Evolutionary conservation across 2,797 vertebrate species (phyloP), one percentile per base, ranked within the genome.

Genomic region (Zalophus californianus): DNA sequence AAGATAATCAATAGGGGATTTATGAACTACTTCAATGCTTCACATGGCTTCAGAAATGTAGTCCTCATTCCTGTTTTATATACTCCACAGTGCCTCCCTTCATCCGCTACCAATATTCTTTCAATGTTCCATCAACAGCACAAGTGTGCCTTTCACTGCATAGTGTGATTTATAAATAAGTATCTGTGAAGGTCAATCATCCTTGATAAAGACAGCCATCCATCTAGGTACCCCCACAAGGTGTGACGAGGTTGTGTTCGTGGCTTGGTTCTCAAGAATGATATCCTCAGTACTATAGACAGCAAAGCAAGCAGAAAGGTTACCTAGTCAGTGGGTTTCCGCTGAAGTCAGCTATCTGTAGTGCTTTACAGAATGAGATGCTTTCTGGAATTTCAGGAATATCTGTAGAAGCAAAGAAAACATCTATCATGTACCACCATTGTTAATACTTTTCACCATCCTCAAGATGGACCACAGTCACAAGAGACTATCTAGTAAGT

Each of bases 311-410:
- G n/a, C n/a, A 86, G 25, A 38, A 96, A 96, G 21, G 27, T 98
- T 99, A 99, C 99, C 99, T 99, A 97, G 99, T 99, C 98, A 99
- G 98, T 95, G 99, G 99, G 99, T 99, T 99, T 97, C 99, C 99
- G 98, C 99, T 99, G 98, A 99, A 99, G 98, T 99, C 99, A 98
- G 99, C 99, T 97, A 99, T 98, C 98, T 99, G 99, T 94, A 99
- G 99, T 92, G 99, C 99, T 99, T 99, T 99, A 98, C 99, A 99
- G 98, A 99, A 99, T 52, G 99, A 99, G 99, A 99, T 99, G 98
- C 99, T 99, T 98, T 99, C 99, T 98, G 99, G 99, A 98, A 99
- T 99, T 98, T 99, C 99, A 96, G 99, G 99, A 98, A 99, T 99
- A 98, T 99, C 99, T 99, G 98, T 75, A 98, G 77, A 88, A 84